Conservation (phyloP, 2,888 invertebrate species). For the Tipula helvola region DNA sequence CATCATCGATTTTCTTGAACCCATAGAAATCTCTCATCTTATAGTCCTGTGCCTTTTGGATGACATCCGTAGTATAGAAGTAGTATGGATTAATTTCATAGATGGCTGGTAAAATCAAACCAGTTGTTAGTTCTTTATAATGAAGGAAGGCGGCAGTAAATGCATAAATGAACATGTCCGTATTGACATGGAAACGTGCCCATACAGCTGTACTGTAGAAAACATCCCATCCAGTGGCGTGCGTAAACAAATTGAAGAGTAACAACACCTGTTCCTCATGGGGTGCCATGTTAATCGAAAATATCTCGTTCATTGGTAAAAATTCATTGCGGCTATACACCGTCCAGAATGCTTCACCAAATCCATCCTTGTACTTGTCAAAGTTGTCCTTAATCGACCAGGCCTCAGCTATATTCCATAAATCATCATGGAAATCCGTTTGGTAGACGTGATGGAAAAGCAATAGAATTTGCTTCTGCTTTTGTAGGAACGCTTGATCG, state of each 20-base stretch:
- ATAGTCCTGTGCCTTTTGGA: slow-evolving; percentile 36
- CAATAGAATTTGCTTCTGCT: slow-evolving; percentile 40
- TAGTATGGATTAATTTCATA: slow-evolving; percentile 54
- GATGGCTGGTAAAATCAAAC: slow-evolving; percentile 49
- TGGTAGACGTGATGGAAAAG: slow-evolving; percentile 47
- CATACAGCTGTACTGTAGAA: slow-evolving; percentile 59
- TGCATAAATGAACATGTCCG: slow-evolving; percentile 48
- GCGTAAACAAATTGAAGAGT: slow-evolving; percentile 51
- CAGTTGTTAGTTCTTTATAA: slow-evolving; percentile 40
- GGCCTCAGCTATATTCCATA: slow-evolving; percentile 41
- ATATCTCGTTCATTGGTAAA: slow-evolving; percentile 26
- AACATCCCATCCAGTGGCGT: slow-evolving; percentile 59
- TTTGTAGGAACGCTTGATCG: slow-evolving; percentile 39
- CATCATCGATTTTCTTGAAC: slow-evolving; percentile 35
- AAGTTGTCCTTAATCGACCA: slow-evolving; percentile 47
- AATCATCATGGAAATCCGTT: slow-evolving; percentile 35
- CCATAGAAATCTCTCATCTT: slow-evolving; percentile 47
- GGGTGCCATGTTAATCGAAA: slow-evolving; percentile 23
- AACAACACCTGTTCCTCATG: slow-evolving; percentile 42
- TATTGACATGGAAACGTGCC: slow-evolving; percentile 50
- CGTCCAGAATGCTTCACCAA: slow-evolving; percentile 43
- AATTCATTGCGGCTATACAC: slow-evolving; percentile 40
- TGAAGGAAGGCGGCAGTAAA: slow-evolving; percentile 46
- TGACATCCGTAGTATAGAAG: slow-evolving; percentile 46
- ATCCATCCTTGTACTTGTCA: slow-evolving; percentile 47